phyloP scores from a whole-genome alignment of 2,888 invertebrate species.

The Imbricaverruca yamaguchii region DNA sequence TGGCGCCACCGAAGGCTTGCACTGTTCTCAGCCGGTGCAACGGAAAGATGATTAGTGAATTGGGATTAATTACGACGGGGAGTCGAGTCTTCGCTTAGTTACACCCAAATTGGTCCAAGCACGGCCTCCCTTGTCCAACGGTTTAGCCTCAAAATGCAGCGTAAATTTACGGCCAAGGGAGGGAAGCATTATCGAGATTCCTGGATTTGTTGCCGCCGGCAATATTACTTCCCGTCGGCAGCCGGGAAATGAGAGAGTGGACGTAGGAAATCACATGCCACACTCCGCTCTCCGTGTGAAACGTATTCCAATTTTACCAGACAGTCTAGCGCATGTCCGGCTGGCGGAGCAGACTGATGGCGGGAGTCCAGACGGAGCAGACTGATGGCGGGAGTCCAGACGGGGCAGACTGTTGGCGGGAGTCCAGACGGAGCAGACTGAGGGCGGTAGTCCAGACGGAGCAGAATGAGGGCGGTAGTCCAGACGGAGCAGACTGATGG shows the following conservation, averaged over 20 bases:
- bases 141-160: not conserved
- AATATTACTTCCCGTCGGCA: not conserved
- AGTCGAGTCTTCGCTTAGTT: not conserved
- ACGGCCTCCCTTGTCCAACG: not conserved
- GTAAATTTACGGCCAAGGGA: not conserved
- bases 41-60: not conserved
- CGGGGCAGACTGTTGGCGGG: not conserved
- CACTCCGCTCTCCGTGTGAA: not conserved
- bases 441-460: not conserved
- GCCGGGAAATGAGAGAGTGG: not conserved
- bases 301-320: not conserved
- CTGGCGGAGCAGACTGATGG: not conserved
- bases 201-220: not conserved
- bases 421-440: not conserved
- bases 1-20: not conserved
- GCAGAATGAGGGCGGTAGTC: not conserved
- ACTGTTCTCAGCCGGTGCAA: conserved; percentile 7
- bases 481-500: not conserved
- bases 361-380: not conserved
- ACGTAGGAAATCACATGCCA: not conserved
- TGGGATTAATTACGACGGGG: not conserved
- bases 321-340: not conserved
- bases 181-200: not conserved
- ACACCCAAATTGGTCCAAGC: not conserved
- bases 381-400: not conserved